Evolutionary conservation across 2,888 invertebrate species (phyloP), one percentile per base, ranked within the genome.

Genomic region (Chydorus sphaericus): DNA sequence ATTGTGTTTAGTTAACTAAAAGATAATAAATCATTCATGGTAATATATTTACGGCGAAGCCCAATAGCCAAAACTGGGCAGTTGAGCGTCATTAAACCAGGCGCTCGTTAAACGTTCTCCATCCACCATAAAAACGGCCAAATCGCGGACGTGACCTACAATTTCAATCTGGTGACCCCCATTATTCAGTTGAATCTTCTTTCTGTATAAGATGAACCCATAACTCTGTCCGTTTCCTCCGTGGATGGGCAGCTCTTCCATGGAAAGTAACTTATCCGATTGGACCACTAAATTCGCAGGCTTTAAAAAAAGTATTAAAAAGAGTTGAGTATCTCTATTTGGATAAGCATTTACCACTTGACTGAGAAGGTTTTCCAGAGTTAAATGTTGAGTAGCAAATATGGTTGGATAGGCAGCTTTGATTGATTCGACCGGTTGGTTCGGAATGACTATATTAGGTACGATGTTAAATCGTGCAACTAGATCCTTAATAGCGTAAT

Each of bases 151-250:
- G 54, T 68, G 66, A 4, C 73, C 73, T 50, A 65, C 28, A 4
- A 38, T 57, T 23, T 36, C 28, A 14, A 57, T 10, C 16, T 14
- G 20, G 36, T 48, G 30, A 11, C 28, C 14, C 20, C 37, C 51
- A 20, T 11, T 33, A 16, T 29, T 18, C 30, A 48, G 23, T 16
- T 18, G 23, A 6, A 28, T 37, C 5, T 31, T 60, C 58, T 71
- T 74, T 31, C 73, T 62, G 63, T 79, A 79, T 29, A 77, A 61
- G 16, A 74, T 70, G 62, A 75, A 78, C 1, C 79, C 79, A 61
- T 73, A 76, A 57, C 74, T 73, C 66, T 79, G 79, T 1, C 77
- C 78, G 38, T 68, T 70, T 16, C 55, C 60, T 23, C 57, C 54
- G 55, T 62, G 62, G 56, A 64, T 62, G 6, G 60, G 59, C 16